Percentiles rank a stretch among this genome's conserved stretches.
These are phyloP conservation scores for Ditula angustiorana DNA, from an alignment of 2,888 invertebrate species.

Conservation along the genomic window DNA sequence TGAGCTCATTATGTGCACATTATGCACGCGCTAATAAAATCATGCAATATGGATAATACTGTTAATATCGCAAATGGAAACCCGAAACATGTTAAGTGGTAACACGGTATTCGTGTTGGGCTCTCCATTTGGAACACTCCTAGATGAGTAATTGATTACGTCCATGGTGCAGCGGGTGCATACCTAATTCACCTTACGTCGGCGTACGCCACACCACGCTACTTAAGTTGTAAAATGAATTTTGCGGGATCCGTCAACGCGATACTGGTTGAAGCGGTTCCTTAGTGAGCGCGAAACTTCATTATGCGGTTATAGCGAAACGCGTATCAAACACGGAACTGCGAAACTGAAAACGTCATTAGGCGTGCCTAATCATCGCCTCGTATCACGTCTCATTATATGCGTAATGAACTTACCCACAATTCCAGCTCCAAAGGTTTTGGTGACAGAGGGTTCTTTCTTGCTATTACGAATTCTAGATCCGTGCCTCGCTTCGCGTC, in stretches of 20 bases:
- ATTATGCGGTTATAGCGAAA: constrained; percentile 75
- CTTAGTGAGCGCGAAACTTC: constrained; percentile 71
- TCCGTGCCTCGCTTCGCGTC: constrained; percentile 92
- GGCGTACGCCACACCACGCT: constrained; percentile 38
- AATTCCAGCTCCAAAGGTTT: constrained; percentile 93
- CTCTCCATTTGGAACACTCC: constrained; percentile 22
- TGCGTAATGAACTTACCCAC: constrained; percentile 85
- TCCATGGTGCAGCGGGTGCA: constrained; percentile 37
- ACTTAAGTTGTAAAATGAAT: constrained; percentile 63
- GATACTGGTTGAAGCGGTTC: constrained; percentile 71
- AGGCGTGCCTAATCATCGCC: constrained; percentile 56
- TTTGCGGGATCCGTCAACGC: constrained; percentile 60
- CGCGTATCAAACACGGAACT: constrained; percentile 65
- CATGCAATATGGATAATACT: constrained; percentile 15
- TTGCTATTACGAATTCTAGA: constrained; percentile 92
- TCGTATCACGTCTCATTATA: constrained; percentile 38
- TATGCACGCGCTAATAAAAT: constrained; percentile 27
- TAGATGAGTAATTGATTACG: constrained; percentile 32
- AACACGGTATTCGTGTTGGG: not conserved
- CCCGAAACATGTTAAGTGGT: constrained; percentile 4
- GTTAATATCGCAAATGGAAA: constrained; percentile 18
- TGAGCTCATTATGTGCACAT: constrained; percentile 5
- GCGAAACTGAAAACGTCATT: constrained; percentile 66
- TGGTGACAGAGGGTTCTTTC: constrained; percentile 91
- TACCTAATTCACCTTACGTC: constrained; percentile 36